Percentiles rank a stretch among this genome's conserved stretches.
Conservation (phyloP, 2,113 vertebrate species). For the Ceratotherium simum region DNA sequence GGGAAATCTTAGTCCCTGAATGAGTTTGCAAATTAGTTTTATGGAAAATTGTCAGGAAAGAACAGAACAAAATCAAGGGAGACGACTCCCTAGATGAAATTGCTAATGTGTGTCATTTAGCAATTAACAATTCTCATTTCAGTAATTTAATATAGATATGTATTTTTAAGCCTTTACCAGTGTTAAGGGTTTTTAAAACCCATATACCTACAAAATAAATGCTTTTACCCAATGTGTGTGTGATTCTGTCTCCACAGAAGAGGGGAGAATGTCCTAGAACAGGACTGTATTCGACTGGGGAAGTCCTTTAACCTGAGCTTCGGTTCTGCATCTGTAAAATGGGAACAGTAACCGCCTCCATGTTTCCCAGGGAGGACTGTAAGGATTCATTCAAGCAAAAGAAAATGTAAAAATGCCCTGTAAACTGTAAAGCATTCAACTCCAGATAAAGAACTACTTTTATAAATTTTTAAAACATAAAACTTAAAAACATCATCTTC, state of each 20-base stretch:
- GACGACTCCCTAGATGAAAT: constrained; percentile 50
- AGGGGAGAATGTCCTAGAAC: neutral
- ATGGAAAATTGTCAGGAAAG: constrained; percentile 76
- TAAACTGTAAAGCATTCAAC: neutral
- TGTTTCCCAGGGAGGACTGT: neutral
- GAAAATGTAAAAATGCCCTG: neutral
- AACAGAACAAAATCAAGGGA: constrained; percentile 46
- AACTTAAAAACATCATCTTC: constrained; percentile 39
- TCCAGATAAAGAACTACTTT: constrained; percentile 8
- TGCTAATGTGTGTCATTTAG: constrained; percentile 15
- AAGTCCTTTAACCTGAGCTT: neutral
- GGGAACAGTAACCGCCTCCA: neutral
- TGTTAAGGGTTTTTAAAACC: constrained; percentile 26
- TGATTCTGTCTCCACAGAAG: neutral
- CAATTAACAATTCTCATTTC: constrained; percentile 45
- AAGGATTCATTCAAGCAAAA: neutral
- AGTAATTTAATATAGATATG: neutral
- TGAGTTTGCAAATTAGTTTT: constrained; percentile 71
- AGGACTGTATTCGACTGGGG: neutral
- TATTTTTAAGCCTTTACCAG: constrained; percentile 47
- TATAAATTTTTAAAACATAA: constrained; percentile 53
- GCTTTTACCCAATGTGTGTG: neutral
- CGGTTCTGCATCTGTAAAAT: neutral
- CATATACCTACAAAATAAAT: neutral
- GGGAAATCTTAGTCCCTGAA: constrained; percentile 68